phyloP scores from a whole-genome alignment of 2,113 vertebrate genomes.

The Hippolais icterina region DNA sequence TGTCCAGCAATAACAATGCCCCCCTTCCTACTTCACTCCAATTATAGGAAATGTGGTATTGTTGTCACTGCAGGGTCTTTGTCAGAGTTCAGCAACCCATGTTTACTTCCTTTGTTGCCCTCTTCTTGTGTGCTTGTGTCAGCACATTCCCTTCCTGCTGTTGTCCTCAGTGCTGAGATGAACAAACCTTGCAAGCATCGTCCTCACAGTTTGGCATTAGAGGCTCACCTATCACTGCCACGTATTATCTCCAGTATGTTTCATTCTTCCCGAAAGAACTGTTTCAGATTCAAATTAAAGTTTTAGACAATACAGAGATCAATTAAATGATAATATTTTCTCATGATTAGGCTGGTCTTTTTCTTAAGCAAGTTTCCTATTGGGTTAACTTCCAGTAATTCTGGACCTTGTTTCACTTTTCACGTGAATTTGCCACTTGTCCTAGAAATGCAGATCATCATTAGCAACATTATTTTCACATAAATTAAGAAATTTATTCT shows the following conservation, averaged over 20 bases:
- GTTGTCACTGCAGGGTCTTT: background rate
- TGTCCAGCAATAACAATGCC: background rate
- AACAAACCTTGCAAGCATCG: background rate
- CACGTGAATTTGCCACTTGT: background rate
- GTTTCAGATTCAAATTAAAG: background rate
- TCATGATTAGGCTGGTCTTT: background rate
- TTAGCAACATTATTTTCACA: background rate
- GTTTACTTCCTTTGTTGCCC: background rate
- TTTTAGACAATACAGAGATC: background rate
- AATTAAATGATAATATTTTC: slow-evolving; percentile 15
- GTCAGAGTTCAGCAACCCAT: background rate
- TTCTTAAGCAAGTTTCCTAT: background rate
- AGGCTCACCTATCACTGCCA: background rate
- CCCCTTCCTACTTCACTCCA: slow-evolving; percentile 19
- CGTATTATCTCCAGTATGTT: background rate
- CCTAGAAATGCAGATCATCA: background rate
- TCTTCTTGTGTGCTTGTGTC: slow-evolving; percentile 5
- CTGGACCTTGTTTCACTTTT: background rate
- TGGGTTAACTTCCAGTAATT: background rate
- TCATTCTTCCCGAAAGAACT: background rate
- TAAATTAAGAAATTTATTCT: background rate
- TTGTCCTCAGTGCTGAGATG: background rate
- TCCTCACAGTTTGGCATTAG: background rate
- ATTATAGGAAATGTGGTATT: background rate
- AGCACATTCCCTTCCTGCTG: background rate